Base-by-base conservation (phyloP, 2,113 vertebrate species). In the Mus spicilegus region DNA sequence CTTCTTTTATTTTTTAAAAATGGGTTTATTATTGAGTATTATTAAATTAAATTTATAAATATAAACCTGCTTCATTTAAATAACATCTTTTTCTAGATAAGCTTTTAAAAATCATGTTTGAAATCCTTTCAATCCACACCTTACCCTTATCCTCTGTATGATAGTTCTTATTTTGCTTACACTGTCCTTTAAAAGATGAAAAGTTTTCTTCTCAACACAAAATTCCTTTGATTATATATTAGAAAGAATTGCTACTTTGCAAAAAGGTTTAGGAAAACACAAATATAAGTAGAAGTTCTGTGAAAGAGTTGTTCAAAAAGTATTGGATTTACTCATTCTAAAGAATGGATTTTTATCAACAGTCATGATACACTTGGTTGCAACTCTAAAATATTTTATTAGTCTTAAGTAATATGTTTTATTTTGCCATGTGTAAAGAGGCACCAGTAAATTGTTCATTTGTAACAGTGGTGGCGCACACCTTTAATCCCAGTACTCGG, bases 191-290 rank as follows among this genome's bases (percentile, higher is more conserved):
- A 90, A 39, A 96, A 95, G 87, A 96, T 95, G 30, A 61, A 97
- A 54, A 51, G n/a, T 93, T 96, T 97, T 94, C 86, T 87, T 89
- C 72, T 65, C 11, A 24, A 76, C 78, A 91, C 26, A 87, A 94
- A 96, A 97, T 96, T 96, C 90, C 94, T 84, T 96, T 97, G 87
- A 96, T 96, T 97, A 81, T 89, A 61, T 92, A 88, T 95, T 96
- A 95, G 78, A 96, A 97, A 96, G 82, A 91, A 89, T 51, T 89
- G 69, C 85, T 65, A 89, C 51, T 91, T 94, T 93, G 75, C 51
- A 93, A 87, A 20, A 94, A 96, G 67, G 51, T 95, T 93, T 92
- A 90, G 70, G 80, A 88, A 97, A 95, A 95, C 70, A 46, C 58
- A 95, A 95, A 77, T 4, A 4, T 73, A 94, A 96, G 36, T 67